phyloP scores from a whole-genome alignment of 2,797 vertebrate genomes.

The Paramormyrops hopkinsi region DNA sequence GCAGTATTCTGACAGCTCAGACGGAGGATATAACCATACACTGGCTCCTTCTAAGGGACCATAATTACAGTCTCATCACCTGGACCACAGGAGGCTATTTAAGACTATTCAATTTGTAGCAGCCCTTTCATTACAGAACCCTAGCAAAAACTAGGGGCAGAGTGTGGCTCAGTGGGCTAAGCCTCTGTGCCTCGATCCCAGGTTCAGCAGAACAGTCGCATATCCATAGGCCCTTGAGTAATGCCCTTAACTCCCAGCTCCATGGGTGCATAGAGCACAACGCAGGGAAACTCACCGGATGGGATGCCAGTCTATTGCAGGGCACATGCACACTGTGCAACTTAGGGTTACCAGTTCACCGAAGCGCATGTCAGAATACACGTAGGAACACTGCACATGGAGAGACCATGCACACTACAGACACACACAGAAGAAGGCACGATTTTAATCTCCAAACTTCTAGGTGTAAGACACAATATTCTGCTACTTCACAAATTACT shows the following conservation, averaged over 20 bases:
- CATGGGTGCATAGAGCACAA: not conserved
- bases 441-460: not conserved
- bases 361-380: not conserved
- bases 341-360: not conserved
- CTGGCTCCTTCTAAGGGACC: constrained; percentile 63
- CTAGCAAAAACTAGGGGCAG: not conserved
- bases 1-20: constrained; percentile 37
- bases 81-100: constrained; percentile 34
- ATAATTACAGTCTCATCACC: constrained; percentile 53
- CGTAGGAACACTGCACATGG: not conserved
- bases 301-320: not conserved
- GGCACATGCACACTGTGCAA: not conserved
- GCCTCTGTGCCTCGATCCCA: not conserved
- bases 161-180: not conserved
- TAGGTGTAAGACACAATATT: not conserved
- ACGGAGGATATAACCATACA: constrained; percentile 62
- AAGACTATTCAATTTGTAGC: constrained; percentile 56
- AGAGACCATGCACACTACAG: not conserved
- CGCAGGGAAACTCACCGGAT: not conserved
- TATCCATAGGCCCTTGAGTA: not conserved
- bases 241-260: not conserved
- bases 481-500: not conserved
- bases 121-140: constrained; percentile 64
- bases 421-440: not conserved
- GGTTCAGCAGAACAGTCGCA: not conserved